Evolutionary conservation across 2,888 invertebrate genomes (phyloP).

Genomic region (Molorchus minor): DNA sequence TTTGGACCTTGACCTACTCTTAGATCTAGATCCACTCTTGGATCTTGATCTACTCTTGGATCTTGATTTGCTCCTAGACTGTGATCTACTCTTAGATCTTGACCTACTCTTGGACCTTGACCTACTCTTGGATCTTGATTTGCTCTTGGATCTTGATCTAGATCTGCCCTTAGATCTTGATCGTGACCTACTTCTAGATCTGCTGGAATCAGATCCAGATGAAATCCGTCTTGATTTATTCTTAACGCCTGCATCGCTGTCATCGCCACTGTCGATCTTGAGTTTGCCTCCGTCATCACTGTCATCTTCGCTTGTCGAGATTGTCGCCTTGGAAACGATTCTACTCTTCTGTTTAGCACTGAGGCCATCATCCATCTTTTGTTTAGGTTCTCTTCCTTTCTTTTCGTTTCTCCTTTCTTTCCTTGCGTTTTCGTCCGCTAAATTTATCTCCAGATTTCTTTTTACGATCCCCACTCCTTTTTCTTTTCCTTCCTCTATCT

Average conservation of each 20-base stretch:
- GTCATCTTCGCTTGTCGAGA: conserved; percentile 87
- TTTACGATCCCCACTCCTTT: conserved; percentile 58
- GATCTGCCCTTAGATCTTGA: conserved; percentile 54
- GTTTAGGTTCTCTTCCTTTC: conserved; percentile 46
- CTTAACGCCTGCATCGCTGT: conserved; percentile 63
- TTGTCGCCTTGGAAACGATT: conserved; percentile 93
- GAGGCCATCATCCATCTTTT: conserved; percentile 71
- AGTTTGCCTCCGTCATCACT: conserved; percentile 70
- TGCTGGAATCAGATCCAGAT: conserved; percentile 68
- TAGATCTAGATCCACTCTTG: conserved; percentile 53
- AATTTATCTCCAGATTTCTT: conserved; percentile 48
- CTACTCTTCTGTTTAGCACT: conserved; percentile 85
- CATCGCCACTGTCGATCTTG: conserved; percentile 68
- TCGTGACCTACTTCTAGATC: conserved; percentile 41
- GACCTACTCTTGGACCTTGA: conserved; percentile 58
- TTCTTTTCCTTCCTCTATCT: conserved; percentile 56
- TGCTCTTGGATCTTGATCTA: conserved; percentile 54
- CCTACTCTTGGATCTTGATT: conserved; percentile 57
- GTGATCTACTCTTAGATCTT: conserved; percentile 54
- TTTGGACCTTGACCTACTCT: conserved; percentile 53
- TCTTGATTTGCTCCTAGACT: conserved; percentile 53
- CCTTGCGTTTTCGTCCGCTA: conserved; percentile 43
- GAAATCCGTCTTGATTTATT: conserved; percentile 68
- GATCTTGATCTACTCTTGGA: too few species aligned
- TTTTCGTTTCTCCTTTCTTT: conserved; percentile 51